Evolutionary conservation across 2,888 invertebrate genomes (phyloP).

Genomic region (Octonoba sinensis): DNA sequence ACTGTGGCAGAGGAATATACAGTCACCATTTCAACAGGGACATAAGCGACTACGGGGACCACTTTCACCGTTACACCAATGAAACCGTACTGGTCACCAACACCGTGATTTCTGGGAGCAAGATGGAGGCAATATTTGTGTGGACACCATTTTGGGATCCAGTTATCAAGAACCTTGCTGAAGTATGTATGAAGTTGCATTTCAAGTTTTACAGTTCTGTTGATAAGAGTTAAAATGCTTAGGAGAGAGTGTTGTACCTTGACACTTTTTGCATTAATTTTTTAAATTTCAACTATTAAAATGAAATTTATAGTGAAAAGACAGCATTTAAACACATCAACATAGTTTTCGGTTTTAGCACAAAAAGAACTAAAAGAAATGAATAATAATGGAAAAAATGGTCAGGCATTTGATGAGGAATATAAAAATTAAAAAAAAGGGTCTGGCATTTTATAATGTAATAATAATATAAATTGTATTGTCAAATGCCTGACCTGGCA

Average conservation of each 20-base stretch:
- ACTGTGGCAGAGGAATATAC: slow-evolving; percentile 69
- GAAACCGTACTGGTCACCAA: slow-evolving; percentile 85
- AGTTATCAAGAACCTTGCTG: slow-evolving; percentile 56
- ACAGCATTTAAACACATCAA: no score
- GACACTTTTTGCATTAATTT: neutral
- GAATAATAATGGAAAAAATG: no score
- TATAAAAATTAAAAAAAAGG: no score
- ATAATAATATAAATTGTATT: no score
- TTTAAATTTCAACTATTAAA: no score
- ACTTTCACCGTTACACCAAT: slow-evolving; percentile 87
- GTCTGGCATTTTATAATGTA: no score
- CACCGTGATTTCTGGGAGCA: slow-evolving; percentile 85
- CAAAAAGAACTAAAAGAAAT: no score
- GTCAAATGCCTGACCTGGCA: no score
- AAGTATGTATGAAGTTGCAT: slow-evolving; percentile 36
- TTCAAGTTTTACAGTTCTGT: neutral
- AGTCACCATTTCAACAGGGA: slow-evolving; percentile 89
- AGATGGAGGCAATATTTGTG: slow-evolving; percentile 83
- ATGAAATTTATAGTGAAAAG: no score
- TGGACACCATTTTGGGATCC: slow-evolving; percentile 87
- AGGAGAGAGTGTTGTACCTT: neutral
- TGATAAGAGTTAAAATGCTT: neutral
- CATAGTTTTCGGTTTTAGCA: no score
- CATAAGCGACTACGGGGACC: slow-evolving; percentile 86
- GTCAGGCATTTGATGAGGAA: no score